A percentile compares a stretch with the other conserved stretches of the same genome.
Conservation (phyloP, 2,888 invertebrate genomes). For the Drosophila greeni region DNA sequence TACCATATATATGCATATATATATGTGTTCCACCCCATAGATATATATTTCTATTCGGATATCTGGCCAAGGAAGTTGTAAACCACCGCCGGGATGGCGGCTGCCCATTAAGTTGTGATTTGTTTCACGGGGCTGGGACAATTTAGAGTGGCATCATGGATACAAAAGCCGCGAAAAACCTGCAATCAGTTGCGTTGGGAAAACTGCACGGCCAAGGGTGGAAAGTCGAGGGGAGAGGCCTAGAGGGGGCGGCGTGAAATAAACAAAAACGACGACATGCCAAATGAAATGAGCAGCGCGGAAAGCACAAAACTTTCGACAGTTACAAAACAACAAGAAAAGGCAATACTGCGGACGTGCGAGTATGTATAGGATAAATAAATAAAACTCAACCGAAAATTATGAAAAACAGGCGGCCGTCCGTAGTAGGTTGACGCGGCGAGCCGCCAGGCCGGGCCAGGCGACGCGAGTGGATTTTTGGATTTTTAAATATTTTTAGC, state of each 20-base stretch:
- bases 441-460: conserved; percentile 30
- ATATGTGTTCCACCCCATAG: not conserved
- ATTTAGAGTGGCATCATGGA: conserved; percentile 17
- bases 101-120: conserved; percentile 63
- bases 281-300: conserved; percentile 37
- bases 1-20: conserved; percentile 10
- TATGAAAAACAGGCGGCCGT: conserved; percentile 66
- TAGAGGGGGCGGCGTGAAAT: conserved; percentile 26
- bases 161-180: conserved; percentile 52
- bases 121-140: conserved; percentile 44
- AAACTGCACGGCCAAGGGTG: conserved; percentile 36
- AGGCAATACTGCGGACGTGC: conserved; percentile 19
- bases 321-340: conserved; percentile 30
- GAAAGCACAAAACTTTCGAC: conserved; percentile 40
- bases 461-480: conserved; percentile 45
- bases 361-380: conserved; percentile 53
- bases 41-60: conserved; percentile 26
- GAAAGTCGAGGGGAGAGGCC: conserved; percentile 16
- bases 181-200: conserved; percentile 17
- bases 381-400: conserved; percentile 60
- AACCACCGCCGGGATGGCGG: conserved; percentile 43
- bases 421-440: conserved; percentile 26
- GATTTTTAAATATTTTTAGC: conserved; percentile 65
- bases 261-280: conserved; percentile 68
- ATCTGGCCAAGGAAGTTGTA: conserved; percentile 64